Evolutionary conservation across 2,888 invertebrate species (phyloP).

Genomic region (Ormyrus nitidulus): DNA sequence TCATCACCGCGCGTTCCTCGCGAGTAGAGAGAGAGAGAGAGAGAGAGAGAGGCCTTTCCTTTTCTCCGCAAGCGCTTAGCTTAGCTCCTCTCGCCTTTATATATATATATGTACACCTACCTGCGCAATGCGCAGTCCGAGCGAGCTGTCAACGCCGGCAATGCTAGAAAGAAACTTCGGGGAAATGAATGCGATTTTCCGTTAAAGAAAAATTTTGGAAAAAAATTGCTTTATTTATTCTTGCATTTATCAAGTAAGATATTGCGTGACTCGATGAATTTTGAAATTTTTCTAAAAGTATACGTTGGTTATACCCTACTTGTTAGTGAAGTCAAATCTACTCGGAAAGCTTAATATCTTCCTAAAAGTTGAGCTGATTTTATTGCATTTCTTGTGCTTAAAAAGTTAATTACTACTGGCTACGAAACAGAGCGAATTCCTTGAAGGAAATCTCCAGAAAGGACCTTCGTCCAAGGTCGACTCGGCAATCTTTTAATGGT

Average conservation of each 20-base stretch:
- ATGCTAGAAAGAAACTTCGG: too few species aligned
- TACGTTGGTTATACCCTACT: too few species aligned
- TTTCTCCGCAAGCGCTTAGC: conserved; percentile 14
- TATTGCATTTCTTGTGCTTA: conserved; percentile 29
- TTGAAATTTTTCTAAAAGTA: too few species aligned
- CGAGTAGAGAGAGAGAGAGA: not conserved
- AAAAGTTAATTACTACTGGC: conserved; percentile 38
- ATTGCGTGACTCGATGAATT: too few species aligned
- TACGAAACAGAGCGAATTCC: conserved; percentile 28
- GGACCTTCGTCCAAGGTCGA: conserved; percentile 49
- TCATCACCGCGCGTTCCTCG: conserved; percentile 47
- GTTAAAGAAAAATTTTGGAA: too few species aligned
- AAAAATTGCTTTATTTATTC: too few species aligned
- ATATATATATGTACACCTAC: not conserved
- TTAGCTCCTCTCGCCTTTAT: not conserved
- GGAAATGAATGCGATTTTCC: too few species aligned
- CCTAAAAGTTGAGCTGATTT: conserved; percentile 18
- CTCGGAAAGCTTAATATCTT: conserved; percentile 30
- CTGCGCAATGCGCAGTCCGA: not conserved
- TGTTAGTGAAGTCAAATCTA: not conserved
- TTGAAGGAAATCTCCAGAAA: conserved; percentile 40
- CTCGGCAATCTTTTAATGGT: conserved; percentile 25
- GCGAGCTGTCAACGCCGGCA: conserved; percentile 32
- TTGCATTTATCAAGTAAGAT: too few species aligned
- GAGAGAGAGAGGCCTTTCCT: conserved; percentile 23